Evolutionary conservation across 2,888 invertebrate species (phyloP), one percentile per base, ranked within the genome.

Genomic region (Ectobius pallidus): DNA sequence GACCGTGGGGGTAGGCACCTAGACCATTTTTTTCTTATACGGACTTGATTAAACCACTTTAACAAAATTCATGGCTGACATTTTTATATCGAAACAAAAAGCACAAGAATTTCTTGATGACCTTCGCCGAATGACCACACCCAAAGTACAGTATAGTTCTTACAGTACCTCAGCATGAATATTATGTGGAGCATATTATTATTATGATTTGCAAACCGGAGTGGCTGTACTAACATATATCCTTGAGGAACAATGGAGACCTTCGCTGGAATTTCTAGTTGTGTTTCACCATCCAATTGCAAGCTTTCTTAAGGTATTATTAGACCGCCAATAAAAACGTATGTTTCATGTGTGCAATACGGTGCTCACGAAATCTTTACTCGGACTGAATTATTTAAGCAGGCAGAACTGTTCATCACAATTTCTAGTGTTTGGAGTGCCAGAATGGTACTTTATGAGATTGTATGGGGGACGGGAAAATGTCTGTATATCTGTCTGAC

Each of bases 121-220:
- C 58, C 58, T 58, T 58, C 58, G 32, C n/a, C 16, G 0, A n/a
- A 30, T n/a, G 16, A 30, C n/a, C 58, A 58, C 58, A 25, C 58
- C 58, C 58, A 58, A 55, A 55, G 55, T 55, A 55, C 55, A 27
- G 55, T 58, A 58, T 20, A 16, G 30, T 4, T 7, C 16, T 30
- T 16, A 58, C 58, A 30, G 2, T 4, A 46, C 46, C 3, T n/a
- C 16, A 11, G 39, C n/a, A 46, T 46, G 7, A 46, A 4, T 46
- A 46, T 4, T 46, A 58, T 58, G 58, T 58, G 11, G 58, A 58
- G 58, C 58, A 58, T 58, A 58, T 58, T 58, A 58, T 58, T 58
- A 58, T 52, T n/a, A n/a, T n/a, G n/a, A n/a, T n/a, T 52, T 1
- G 25, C 52, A 52, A n/a, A 1, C 11, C 25, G 25, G 52, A 9